These are phyloP conservation scores for Dicyrtoma fusca DNA, from an alignment of 2,888 invertebrate species.

Conservation along the genomic window DNA sequence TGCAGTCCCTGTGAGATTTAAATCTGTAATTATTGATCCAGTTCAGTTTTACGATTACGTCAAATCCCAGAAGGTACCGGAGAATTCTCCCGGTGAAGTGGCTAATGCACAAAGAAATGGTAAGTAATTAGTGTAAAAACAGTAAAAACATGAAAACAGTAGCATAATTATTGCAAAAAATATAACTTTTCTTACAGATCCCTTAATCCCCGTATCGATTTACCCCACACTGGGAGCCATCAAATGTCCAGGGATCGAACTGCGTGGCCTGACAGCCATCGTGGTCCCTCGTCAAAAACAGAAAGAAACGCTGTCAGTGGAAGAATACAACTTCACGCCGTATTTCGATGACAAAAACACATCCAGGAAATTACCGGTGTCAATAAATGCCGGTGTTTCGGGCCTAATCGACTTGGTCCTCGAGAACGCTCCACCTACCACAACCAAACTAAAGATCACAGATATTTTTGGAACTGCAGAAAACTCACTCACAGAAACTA, in stretches of 20 bases:
- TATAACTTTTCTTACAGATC: too few relatives aligned
- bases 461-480: constrained; percentile 29
- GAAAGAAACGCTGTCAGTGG: constrained; percentile 26
- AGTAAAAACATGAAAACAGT: too few relatives aligned
- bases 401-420: constrained; percentile 20
- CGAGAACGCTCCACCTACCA: constrained; percentile 26
- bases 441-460: constrained; percentile 16
- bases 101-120: too few relatives aligned
- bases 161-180: too few relatives aligned
- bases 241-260: constrained; percentile 75
- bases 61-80: not conserved
- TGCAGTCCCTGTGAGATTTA: constrained; percentile 26
- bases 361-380: not conserved
- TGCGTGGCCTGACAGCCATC: constrained; percentile 76
- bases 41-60: not conserved
- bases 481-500: constrained; percentile 17
- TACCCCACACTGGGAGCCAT: constrained; percentile 63
- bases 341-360: constrained; percentile 7
- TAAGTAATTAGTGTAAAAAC: too few relatives aligned
- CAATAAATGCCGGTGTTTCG: not conserved
- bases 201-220: constrained; percentile 61
- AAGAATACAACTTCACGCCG: constrained; percentile 38
- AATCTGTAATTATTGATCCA: constrained; percentile 25
- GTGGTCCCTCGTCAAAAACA: constrained; percentile 66
- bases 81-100: too few relatives aligned